These are phyloP conservation scores for Heliothis peltigera DNA, from an alignment of 2,888 invertebrate genomes.

Conservation along the genomic window DNA sequence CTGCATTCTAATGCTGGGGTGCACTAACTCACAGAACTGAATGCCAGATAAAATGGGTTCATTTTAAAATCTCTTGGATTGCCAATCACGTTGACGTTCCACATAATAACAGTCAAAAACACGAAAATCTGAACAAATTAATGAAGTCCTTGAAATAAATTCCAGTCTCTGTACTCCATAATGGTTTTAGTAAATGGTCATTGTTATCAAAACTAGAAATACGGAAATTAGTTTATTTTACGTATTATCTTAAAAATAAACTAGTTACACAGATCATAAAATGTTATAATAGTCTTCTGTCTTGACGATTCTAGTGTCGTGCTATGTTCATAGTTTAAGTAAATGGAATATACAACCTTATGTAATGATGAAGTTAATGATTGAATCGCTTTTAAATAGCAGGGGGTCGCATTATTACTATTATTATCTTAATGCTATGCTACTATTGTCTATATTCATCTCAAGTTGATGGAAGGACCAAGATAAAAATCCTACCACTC, in stretches of 20 bases:
- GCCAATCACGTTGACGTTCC: slow-evolving; percentile 41
- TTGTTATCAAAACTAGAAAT: background rate
- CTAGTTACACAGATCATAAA: background rate
- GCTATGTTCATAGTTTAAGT: no score
- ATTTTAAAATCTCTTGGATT: slow-evolving; percentile 29
- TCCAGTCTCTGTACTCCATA: slow-evolving; percentile 22
- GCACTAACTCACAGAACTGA: slow-evolving; percentile 36
- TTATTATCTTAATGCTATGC: no score
- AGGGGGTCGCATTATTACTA: no score
- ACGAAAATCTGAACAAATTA: slow-evolving; percentile 36
- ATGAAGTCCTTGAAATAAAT: slow-evolving; percentile 41
- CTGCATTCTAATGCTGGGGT: slow-evolving; percentile 23
- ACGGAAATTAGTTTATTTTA: slow-evolving; percentile 4
- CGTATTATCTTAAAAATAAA: background rate
- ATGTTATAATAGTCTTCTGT: background rate
- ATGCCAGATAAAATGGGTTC: slow-evolving; percentile 27
- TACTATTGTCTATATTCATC: no score
- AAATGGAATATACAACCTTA: no score
- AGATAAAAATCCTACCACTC: background rate
- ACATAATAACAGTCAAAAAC: slow-evolving; percentile 40
- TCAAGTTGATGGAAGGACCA: no score
- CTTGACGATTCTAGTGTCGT: no score
- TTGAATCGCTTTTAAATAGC: no score
- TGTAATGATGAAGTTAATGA: no score
- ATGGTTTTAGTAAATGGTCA: slow-evolving; percentile 1